These are phyloP conservation scores for Muntiacus reevesi DNA, from an alignment of 2,113 vertebrate genomes.

Conservation along the genomic window DNA sequence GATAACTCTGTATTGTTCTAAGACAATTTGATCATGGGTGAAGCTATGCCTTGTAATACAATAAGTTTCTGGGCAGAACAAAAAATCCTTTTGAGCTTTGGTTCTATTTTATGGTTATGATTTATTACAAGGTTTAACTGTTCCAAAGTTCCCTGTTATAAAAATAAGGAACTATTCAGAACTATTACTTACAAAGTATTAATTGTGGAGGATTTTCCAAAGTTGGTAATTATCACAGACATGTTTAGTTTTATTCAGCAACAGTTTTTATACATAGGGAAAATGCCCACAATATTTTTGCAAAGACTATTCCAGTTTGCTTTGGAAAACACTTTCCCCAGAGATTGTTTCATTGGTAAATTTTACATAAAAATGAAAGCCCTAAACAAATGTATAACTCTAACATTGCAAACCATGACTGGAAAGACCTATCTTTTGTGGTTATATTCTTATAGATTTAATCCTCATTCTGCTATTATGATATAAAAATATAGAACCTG, in stretches of 20 bases:
- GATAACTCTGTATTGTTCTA: background rate
- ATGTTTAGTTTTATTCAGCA: background rate
- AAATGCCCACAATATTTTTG: slow-evolving; percentile 20
- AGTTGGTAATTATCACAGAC: background rate
- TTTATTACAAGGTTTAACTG: background rate
- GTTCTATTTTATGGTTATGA: background rate
- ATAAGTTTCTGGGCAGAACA: background rate
- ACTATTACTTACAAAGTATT: background rate
- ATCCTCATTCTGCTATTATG: background rate
- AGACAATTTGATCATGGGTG: background rate
- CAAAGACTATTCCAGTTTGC: background rate
- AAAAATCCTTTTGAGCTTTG: background rate
- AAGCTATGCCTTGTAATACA: background rate
- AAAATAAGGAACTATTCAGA: background rate
- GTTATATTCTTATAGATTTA: background rate
- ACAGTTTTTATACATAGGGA: background rate
- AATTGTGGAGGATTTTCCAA: background rate
- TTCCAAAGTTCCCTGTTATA: background rate
- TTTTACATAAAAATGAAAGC: slow-evolving; percentile 5
- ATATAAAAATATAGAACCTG: background rate
- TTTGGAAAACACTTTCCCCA: background rate
- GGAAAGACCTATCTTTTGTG: background rate
- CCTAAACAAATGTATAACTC: background rate
- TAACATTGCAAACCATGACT: background rate
- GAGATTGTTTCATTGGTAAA: background rate